A percentile compares a stretch with the other conserved stretches of the same genome.
These are phyloP conservation scores for Phrynosoma blainvillii DNA, from an alignment of 2,113 vertebrate genomes.

Conservation along the genomic window DNA sequence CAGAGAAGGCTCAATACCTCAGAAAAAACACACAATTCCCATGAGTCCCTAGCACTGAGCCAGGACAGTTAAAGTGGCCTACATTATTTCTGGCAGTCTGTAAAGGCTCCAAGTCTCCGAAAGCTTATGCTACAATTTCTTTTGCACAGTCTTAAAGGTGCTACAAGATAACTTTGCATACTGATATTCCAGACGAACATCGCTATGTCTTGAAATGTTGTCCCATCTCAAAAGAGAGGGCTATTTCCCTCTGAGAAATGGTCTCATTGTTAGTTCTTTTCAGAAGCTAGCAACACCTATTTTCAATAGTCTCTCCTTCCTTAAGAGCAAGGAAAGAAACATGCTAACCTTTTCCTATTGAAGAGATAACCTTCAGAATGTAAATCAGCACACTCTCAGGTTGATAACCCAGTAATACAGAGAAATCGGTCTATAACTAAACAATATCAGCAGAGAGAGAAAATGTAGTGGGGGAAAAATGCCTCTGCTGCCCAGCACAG, in stretches of 20 bases:
- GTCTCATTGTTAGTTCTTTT: slow-evolving; percentile 13
- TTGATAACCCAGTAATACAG: slow-evolving; percentile 65
- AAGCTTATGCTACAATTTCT: too few relatives aligned
- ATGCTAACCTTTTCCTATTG: slow-evolving; percentile 48
- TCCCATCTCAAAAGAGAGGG: neutral
- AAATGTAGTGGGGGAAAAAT: slow-evolving; percentile 7
- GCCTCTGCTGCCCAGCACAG: neutral
- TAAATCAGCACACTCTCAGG: slow-evolving; percentile 66
- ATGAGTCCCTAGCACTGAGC: too few relatives aligned
- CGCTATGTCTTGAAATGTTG: too few relatives aligned
- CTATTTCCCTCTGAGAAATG: slow-evolving; percentile 11
- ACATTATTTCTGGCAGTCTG: too few relatives aligned
- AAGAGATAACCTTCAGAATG: slow-evolving; percentile 71
- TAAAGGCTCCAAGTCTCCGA: too few relatives aligned
- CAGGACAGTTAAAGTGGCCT: too few relatives aligned
- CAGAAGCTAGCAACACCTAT: slow-evolving; percentile 11
- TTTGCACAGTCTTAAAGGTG: too few relatives aligned
- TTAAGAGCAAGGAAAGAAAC: slow-evolving; percentile 10
- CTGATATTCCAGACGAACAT: too few relatives aligned
- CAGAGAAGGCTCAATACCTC: too few relatives aligned
- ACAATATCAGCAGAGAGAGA: slow-evolving; percentile 64
- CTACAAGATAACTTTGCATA: too few relatives aligned
- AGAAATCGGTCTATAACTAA: slow-evolving; percentile 68
- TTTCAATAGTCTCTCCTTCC: slow-evolving; percentile 32
- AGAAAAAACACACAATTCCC: too few relatives aligned